phyloP scores from a whole-genome alignment of 30 jellyfish, hydroid and myxozoan species.

The Rhopilema esculentum region DNA sequence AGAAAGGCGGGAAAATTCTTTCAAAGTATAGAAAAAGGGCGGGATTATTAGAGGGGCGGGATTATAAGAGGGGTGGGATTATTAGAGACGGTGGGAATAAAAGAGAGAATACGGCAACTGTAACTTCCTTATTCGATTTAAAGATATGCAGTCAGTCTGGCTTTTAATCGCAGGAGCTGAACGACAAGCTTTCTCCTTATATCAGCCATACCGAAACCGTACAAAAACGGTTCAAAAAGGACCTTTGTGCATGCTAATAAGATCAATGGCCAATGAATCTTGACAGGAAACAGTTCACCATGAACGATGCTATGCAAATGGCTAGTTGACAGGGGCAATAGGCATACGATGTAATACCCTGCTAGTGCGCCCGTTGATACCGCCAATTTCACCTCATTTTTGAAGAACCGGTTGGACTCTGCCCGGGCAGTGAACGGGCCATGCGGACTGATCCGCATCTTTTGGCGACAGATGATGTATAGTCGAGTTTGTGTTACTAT shows the following conservation, averaged over 20 bases:
- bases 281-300: not conserved
- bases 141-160: too few relatives aligned
- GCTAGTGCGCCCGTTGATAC: not conserved
- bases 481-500: not conserved
- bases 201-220: not conserved
- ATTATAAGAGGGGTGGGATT: too few relatives aligned
- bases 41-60: too few relatives aligned
- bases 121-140: too few relatives aligned
- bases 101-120: too few relatives aligned
- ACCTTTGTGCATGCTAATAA: not conserved
- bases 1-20: too few relatives aligned
- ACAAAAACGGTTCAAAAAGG: not conserved
- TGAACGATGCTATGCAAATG: not conserved
- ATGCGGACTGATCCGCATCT: not conserved
- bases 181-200: not conserved
- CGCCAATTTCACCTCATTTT: not conserved
- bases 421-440: not conserved
- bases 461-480: not conserved
- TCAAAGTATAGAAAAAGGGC: too few relatives aligned
- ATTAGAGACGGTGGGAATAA: too few relatives aligned
- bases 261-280: not conserved
- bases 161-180: too few relatives aligned
- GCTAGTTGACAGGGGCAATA: not conserved
- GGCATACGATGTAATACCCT: not conserved
- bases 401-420: not conserved